Evolutionary conservation across 1,140 invertebrate genomes (phyloP).

Genomic region (Anastatus disparis): DNA sequence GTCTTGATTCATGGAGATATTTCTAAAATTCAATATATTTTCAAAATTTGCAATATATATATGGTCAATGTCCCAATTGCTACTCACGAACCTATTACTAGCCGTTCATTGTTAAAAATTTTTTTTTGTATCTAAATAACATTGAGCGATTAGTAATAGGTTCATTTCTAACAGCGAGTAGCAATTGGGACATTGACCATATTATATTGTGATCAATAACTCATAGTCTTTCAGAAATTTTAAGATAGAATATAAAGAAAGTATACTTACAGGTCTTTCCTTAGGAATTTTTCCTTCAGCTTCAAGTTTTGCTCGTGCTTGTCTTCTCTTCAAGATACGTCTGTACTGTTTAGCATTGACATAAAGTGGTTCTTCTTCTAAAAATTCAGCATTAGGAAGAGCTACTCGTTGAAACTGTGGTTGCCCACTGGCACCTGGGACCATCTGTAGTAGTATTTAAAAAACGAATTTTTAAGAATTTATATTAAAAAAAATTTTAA

Average conservation of each 20-base stretch:
- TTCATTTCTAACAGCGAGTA: too few relatives aligned
- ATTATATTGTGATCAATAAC: too few relatives aligned
- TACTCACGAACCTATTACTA: too few relatives aligned
- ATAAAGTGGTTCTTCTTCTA: constrained; percentile 92
- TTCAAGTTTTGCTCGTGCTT: constrained; percentile 90
- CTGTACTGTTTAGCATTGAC: constrained; percentile 99
- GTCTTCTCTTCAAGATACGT: constrained; percentile 88
- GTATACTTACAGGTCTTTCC: constrained; percentile 81
- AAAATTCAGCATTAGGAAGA: constrained; percentile 72
- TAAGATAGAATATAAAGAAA: neutral
- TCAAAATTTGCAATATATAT: neutral
- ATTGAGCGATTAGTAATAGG: constrained; percentile 2
- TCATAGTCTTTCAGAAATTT: too few relatives aligned
- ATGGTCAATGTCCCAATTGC: too few relatives aligned
- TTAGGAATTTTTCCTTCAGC: constrained; percentile 96
- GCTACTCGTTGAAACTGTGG: constrained; percentile 74
- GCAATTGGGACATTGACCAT: too few relatives aligned
- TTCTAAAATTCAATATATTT: constrained; percentile 75
- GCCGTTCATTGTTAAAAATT: too few relatives aligned
- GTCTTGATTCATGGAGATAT: constrained; percentile 98
- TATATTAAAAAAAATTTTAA: too few relatives aligned
- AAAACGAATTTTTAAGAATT: too few relatives aligned
- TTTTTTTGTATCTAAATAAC: constrained; percentile 4
- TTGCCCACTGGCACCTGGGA: constrained; percentile 71
- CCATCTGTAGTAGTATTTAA: constrained; percentile 67